phyloP scores from a whole-genome alignment of 1,140 invertebrate genomes.

The Brachionus asplanchnoidis region DNA sequence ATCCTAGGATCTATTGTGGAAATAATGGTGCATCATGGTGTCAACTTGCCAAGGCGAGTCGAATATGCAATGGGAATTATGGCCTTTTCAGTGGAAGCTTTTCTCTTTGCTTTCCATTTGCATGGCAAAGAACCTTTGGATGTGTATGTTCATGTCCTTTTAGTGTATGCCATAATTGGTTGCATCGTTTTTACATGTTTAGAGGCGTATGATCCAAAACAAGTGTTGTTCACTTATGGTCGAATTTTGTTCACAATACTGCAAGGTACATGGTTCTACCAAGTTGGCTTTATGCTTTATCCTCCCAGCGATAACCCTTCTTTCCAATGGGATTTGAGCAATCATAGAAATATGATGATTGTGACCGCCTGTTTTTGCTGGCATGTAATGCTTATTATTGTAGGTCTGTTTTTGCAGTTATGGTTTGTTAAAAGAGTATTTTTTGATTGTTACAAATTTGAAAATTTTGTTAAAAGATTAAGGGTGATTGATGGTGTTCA shows the following conservation, averaged over 20 bases:
- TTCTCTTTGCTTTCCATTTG: conserved; percentile 59
- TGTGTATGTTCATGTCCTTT: conserved; percentile 56
- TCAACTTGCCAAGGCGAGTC: conserved; percentile 52
- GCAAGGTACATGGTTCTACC: conserved; percentile 61
- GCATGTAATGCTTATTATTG: conserved; percentile 43
- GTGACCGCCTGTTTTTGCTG: conserved; percentile 53
- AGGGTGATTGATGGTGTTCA: neutral
- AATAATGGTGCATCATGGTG: conserved; percentile 50
- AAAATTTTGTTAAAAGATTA: neutral
- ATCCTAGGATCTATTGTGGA: conserved; percentile 56
- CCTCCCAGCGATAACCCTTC: conserved; percentile 49
- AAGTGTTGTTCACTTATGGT: conserved; percentile 51
- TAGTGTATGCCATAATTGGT: conserved; percentile 53
- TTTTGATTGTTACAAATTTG: neutral
- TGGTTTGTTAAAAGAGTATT: neutral
- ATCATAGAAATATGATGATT: conserved; percentile 58
- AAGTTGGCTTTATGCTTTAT: conserved; percentile 59
- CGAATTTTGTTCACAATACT: conserved; percentile 56
- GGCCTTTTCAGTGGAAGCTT: conserved; percentile 51
- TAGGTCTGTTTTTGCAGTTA: neutral
- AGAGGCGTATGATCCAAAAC: conserved; percentile 56
- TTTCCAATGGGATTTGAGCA: conserved; percentile 50
- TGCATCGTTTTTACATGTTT: conserved; percentile 48
- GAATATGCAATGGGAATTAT: conserved; percentile 54
- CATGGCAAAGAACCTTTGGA: conserved; percentile 57